Evolutionary conservation across 1,140 invertebrate species (phyloP).

Genomic region (Dreissena polymorpha): DNA sequence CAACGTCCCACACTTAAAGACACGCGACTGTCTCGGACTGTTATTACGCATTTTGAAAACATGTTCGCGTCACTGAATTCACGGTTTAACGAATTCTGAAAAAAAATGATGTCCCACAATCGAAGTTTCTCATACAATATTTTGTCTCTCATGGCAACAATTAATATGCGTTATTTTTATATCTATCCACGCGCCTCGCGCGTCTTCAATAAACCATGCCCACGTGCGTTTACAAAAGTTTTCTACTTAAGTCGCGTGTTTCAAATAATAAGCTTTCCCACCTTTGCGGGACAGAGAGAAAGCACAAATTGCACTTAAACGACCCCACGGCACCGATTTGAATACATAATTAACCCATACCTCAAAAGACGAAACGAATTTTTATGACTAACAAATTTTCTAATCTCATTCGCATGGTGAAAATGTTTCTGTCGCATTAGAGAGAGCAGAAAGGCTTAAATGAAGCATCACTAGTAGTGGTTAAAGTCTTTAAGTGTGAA

Average conservation of each 20-base stretch:
- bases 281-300: conserved; percentile 40
- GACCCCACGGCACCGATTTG: conserved; percentile 5
- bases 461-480: conserved; percentile 24
- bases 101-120: too few relatives aligned
- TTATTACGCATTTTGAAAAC: too few relatives aligned
- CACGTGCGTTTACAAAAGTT: conserved; percentile 41
- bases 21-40: too few relatives aligned
- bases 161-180: too few relatives aligned
- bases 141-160: too few relatives aligned
- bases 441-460: conserved; percentile 3
- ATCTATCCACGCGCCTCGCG: too few relatives aligned
- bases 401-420: conserved; percentile 11
- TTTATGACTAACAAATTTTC: conserved; percentile 54
- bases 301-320: conserved; percentile 51
- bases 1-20: too few relatives aligned
- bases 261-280: conserved; percentile 24
- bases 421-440: conserved; percentile 22
- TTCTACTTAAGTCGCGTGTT: conserved; percentile 50
- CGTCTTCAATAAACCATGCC: not conserved
- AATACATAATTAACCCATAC: conserved; percentile 40
- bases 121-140: too few relatives aligned
- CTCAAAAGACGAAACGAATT: conserved; percentile 52
- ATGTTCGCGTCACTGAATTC: too few relatives aligned
- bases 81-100: too few relatives aligned
- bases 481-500: conserved; percentile 18